Evolutionary conservation across 2,888 invertebrate genomes (phyloP).

Genomic region (Mellilla xanthometata): DNA sequence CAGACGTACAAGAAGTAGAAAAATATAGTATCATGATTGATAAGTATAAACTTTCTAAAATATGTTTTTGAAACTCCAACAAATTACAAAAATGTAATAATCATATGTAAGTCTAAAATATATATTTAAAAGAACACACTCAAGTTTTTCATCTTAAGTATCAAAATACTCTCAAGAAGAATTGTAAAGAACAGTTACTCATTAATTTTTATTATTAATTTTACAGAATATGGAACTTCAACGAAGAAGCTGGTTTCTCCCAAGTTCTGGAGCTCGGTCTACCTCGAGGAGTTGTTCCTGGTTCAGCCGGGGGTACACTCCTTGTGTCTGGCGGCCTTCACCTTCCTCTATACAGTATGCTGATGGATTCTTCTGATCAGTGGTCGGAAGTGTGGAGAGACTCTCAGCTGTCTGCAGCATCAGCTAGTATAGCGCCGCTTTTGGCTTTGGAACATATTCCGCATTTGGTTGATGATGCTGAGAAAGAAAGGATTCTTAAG

Average conservation of each 20-base stretch:
- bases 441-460: slow-evolving; percentile 80
- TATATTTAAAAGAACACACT: too few relatives aligned
- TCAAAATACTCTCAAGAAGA: too few relatives aligned
- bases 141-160: too few relatives aligned
- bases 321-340: slow-evolving; percentile 85
- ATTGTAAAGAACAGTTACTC: too few relatives aligned
- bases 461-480: slow-evolving; percentile 75
- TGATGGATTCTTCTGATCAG: slow-evolving; percentile 62
- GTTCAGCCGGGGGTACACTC: slow-evolving; percentile 84
- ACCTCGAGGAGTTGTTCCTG: slow-evolving; percentile 85
- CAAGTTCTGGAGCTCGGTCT: slow-evolving; percentile 86
- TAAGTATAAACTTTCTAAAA: too few relatives aligned
- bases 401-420: slow-evolving; percentile 75
- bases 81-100: too few relatives aligned
- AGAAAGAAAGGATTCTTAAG: slow-evolving; percentile 73
- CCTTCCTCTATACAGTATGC: slow-evolving; percentile 73
- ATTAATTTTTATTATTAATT: background rate
- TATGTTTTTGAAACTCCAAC: too few relatives aligned
- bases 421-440: slow-evolving; percentile 83
- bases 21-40: too few relatives aligned
- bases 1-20: too few relatives aligned
- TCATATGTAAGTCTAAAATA: too few relatives aligned
- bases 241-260: slow-evolving; percentile 87
- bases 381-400: slow-evolving; percentile 74
- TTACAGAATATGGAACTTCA: slow-evolving; percentile 86